phyloP scores from a whole-genome alignment of 37 sponge, comb jelly and placozoan genomes.

The Amphimedon queenslandica region DNA sequence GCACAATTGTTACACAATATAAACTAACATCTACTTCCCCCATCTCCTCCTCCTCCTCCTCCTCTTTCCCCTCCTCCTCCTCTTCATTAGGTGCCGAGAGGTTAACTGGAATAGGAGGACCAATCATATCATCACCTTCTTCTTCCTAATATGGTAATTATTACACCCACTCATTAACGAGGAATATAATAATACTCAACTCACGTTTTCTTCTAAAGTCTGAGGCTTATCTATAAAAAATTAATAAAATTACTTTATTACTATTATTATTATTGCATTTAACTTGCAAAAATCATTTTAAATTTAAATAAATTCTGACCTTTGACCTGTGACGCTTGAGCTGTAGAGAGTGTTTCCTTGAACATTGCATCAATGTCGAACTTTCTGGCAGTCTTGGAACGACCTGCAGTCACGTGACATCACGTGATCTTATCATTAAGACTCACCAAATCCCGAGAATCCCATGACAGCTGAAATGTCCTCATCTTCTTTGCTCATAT shows the following conservation, averaged over 20 bases:
- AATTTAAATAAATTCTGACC: constrained; percentile 8
- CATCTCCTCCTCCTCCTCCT: constrained; percentile 8
- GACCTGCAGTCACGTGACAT: neutral
- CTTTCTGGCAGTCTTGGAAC: constrained; percentile 66
- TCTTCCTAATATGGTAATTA: constrained; percentile 4
- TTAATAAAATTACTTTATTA: neutral
- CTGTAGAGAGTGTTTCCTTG: constrained; percentile 66
- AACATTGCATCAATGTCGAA: constrained; percentile 92
- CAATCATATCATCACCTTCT: constrained; percentile 41
- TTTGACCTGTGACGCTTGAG: constrained; percentile 31
- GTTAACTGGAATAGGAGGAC: constrained; percentile 56
- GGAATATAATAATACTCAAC: too few relatives aligned
- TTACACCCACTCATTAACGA: too few relatives aligned
- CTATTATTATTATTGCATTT: neutral
- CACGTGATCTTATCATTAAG: neutral
- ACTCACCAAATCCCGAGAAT: constrained; percentile 63
- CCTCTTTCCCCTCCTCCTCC: constrained; percentile 26
- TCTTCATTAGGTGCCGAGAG: constrained; percentile 8
- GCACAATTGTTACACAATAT: too few relatives aligned
- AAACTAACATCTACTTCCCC: constrained; percentile 26
- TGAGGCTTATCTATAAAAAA: too few relatives aligned
- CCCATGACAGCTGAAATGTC: constrained; percentile 41
- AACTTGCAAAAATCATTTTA: neutral
- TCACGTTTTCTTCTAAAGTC: too few relatives aligned
- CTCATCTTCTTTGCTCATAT: constrained; percentile 1